Evolutionary conservation across 2,113 vertebrate genomes (phyloP).

Genomic region (Dipodomys stephensi): DNA sequence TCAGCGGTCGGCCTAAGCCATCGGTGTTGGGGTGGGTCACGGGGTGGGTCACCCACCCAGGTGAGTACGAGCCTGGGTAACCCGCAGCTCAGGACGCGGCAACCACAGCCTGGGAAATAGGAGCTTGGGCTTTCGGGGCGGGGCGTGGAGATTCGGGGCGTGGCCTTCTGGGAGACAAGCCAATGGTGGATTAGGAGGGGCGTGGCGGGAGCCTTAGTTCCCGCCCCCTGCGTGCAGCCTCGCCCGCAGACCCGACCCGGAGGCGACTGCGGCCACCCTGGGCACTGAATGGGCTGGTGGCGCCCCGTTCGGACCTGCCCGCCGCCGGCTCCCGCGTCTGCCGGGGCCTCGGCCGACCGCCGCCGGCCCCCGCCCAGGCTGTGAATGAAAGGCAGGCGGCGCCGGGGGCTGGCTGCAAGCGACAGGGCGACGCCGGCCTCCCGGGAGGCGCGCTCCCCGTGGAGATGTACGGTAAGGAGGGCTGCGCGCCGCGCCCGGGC

Average conservation of each 20-base stretch:
- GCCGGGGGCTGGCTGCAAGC: slow-evolving; percentile 53
- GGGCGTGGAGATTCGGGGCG: not conserved
- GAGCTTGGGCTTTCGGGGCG: not conserved
- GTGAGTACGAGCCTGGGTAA: not conserved
- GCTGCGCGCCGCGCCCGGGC: not conserved
- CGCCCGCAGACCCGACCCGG: not conserved
- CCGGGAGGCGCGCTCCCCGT: slow-evolving; percentile 64
- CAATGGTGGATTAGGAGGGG: not conserved
- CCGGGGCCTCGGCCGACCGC: slow-evolving; percentile 29
- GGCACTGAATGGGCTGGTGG: slow-evolving; percentile 48
- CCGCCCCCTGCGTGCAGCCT: slow-evolving; percentile 58
- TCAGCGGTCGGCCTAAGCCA: not conserved
- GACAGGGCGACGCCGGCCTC: slow-evolving; percentile 67
- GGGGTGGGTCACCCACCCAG: not conserved
- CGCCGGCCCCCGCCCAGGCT: slow-evolving; percentile 16
- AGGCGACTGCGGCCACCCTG: not conserved
- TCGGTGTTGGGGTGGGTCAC: not conserved
- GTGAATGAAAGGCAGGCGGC: slow-evolving; percentile 73
- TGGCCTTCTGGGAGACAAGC: not conserved
- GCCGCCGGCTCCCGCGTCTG: not conserved
- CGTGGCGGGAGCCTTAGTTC: not conserved
- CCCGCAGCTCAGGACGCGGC: not conserved
- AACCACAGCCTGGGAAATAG: not conserved
- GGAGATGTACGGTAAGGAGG: slow-evolving; percentile 82
- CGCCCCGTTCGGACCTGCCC: not conserved